Evolutionary conservation across 2,113 vertebrate genomes (phyloP), one percentile per base, ranked within the genome.

Genomic region (Cathartes aura): DNA sequence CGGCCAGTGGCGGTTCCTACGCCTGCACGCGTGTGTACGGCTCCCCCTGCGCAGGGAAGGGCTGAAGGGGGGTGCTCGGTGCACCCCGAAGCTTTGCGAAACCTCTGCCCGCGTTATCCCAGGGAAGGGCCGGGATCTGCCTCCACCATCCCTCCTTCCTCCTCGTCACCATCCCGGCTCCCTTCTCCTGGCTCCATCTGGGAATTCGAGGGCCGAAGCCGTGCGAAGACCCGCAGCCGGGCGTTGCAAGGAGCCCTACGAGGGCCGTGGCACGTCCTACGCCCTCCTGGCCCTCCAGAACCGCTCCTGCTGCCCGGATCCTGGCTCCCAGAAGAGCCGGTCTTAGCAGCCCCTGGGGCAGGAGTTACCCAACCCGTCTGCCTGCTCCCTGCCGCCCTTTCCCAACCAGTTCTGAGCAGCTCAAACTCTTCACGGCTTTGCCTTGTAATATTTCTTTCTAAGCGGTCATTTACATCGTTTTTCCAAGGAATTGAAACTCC

Each of bases 301-400:
- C 23, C 5, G 83, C 90, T 71, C 55, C 53, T 5, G 40, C 74
- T 43, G 36, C 75, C 71, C 71, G 1, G 38, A 2, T n/a, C 63
- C 36, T 2, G 63, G 21, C 87, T 86, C 15, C 96, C 84, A 5
- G 96, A 22, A 63, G 81, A 93, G 94, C 96, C 88, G 81, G 94
- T 96, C 96, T 4, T 55, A 4, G 90, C 94, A 68, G 87, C 93
- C 94, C 94, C 88, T 14, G 84, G 72, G 96, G 93, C 94, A 10
- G 87, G 87, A 68, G 67, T 89, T 86, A 81, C 96, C 90, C 93
- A 96, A 96, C 96, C 88, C 63, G 94, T 93, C 93, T 26, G 94
- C 94, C 93, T 3, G 68, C 94, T 93, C 93, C 94, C 63, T 1
- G 58, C 72, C 38, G 24, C 40, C 30, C 96, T 89, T 87, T 96